A percentile compares a stretch with the other conserved stretches of the same genome.
Evolutionary conservation across 2,113 vertebrate genomes (phyloP).

Genomic region (Ailurus styani): DNA sequence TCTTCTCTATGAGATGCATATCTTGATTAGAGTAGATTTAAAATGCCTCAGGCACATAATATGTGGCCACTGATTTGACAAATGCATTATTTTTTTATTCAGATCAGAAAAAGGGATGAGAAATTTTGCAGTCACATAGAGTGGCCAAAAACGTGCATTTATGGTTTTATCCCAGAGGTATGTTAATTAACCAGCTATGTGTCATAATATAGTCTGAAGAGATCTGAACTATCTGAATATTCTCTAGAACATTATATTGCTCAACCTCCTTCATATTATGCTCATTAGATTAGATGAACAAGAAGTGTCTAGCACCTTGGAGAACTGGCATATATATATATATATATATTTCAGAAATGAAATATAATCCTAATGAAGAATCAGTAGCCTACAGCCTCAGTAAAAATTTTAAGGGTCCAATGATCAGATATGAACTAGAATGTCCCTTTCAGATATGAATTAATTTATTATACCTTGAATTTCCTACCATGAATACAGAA

Average conservation of each 20-base stretch:
- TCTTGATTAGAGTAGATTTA: background rate
- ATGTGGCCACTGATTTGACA: background rate
- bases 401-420: background rate
- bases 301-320: background rate
- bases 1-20: no score
- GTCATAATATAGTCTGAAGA: background rate
- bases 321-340: background rate
- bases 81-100: background rate
- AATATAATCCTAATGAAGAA: background rate
- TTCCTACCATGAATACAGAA: background rate
- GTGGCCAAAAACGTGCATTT: background rate
- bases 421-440: background rate
- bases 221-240: background rate
- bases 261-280: background rate
- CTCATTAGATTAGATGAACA: background rate
- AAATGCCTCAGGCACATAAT: background rate
- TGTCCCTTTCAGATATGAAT: background rate
- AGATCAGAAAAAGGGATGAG: background rate
- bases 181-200: background rate
- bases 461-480: background rate
- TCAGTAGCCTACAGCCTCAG: background rate
- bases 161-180: background rate
- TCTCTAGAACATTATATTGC: background rate
- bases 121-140: background rate
- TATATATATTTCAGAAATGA: background rate